These are phyloP conservation scores for Schizothorax lantsangensis DNA, from an alignment of 2,797 vertebrate genomes.

Conservation along the genomic window DNA sequence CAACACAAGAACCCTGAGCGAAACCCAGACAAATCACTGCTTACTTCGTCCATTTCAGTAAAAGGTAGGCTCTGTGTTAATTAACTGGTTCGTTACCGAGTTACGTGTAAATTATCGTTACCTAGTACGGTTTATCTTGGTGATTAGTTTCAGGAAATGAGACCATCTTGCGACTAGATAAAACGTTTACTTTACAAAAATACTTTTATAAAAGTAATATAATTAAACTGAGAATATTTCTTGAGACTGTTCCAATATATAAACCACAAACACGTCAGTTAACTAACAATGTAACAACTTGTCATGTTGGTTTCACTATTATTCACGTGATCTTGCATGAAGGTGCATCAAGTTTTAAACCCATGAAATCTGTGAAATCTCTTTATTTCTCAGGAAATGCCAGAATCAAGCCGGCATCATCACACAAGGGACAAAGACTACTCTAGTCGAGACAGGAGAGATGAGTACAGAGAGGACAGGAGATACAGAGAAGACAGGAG, in stretches of 20 bases:
- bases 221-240: background rate
- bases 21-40: background rate
- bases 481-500: conserved; percentile 58
- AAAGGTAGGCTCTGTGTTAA: conserved; percentile 7
- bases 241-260: background rate
- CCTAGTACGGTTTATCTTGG: background rate
- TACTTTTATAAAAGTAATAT: background rate
- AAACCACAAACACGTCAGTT: no score
- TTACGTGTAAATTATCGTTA: background rate
- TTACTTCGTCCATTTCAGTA: background rate
- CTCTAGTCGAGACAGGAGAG: conserved; percentile 43
- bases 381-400: conserved; percentile 21
- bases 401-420: conserved; percentile 60
- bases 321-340: background rate
- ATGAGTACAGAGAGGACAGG: conserved; percentile 41
- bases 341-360: background rate
- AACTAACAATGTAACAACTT: no score
- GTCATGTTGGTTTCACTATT: background rate
- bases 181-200: background rate
- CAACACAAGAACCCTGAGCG: background rate
- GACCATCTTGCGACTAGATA: background rate
- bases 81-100: background rate
- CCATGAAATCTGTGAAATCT: background rate
- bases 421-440: conserved; percentile 58
- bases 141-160: background rate